These are phyloP conservation scores for Tanypteryx hageni DNA, from an alignment of 2,888 invertebrate genomes.

Conservation along the genomic window DNA sequence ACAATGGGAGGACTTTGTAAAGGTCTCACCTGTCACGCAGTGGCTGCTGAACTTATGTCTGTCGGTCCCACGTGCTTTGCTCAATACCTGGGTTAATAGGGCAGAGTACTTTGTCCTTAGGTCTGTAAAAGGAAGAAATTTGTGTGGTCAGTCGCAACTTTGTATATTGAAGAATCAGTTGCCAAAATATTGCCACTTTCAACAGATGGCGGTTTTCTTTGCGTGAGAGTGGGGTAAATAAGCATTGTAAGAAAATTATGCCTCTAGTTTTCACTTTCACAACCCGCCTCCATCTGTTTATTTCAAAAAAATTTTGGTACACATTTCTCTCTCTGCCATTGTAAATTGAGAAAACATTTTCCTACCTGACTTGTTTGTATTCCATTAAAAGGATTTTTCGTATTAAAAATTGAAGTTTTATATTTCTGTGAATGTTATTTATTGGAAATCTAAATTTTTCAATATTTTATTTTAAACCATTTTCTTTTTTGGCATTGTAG, in stretches of 20 bases:
- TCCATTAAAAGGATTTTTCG: neutral
- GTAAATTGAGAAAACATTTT: neutral
- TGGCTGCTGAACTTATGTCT: constrained; percentile 15
- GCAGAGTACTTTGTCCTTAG: neutral
- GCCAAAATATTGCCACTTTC: neutral
- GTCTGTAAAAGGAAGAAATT: constrained; percentile 13
- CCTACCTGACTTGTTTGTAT: neutral
- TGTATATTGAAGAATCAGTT: constrained; percentile 30
- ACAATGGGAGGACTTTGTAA: constrained; percentile 17
- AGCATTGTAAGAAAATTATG: neutral
- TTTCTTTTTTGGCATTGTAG: neutral
- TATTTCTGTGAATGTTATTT: constrained; percentile 6
- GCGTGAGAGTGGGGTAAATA: too few species aligned
- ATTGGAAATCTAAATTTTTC: neutral
- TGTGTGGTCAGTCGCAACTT: neutral
- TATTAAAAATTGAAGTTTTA: constrained; percentile 14
- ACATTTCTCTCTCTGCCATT: neutral
- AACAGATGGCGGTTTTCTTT: neutral
- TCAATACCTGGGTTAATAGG: constrained; percentile 17
- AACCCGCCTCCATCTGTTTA: neutral
- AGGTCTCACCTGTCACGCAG: constrained; percentile 30
- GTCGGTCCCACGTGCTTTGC: constrained; percentile 47
- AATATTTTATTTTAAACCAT: neutral
- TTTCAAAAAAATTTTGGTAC: constrained; percentile 10
- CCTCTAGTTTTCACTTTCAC: neutral